Conservation (phyloP, 2,113 vertebrate genomes). For the zebrafish (Danio rerio) region GRCz12tu NC_133193.1:13425001-13425500, state of each 20-base stretch:
- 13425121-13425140: no score
- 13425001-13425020: no score
- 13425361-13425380: no score
- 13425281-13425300: neutral
- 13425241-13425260: neutral
- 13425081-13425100: no score
- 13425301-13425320: neutral
- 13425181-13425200: neutral
- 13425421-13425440: conserved; percentile 44
- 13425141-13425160: no score
- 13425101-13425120: no score
- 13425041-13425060: no score
- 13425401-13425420: conserved; percentile 29
- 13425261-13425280: neutral
- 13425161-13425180: no score
- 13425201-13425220: neutral
- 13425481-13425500: conserved; percentile 15
- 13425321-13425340: neutral
- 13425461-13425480: neutral
- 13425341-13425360: neutral
- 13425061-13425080: no score
- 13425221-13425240: neutral
- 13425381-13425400: conserved; percentile 28
- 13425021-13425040: no score
- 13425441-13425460: conserved; percentile 12